Percentiles rank a stretch among this genome's conserved stretches.
Conservation (phyloP, 2,797 vertebrate genomes). For the Amniataba percoides region DNA sequence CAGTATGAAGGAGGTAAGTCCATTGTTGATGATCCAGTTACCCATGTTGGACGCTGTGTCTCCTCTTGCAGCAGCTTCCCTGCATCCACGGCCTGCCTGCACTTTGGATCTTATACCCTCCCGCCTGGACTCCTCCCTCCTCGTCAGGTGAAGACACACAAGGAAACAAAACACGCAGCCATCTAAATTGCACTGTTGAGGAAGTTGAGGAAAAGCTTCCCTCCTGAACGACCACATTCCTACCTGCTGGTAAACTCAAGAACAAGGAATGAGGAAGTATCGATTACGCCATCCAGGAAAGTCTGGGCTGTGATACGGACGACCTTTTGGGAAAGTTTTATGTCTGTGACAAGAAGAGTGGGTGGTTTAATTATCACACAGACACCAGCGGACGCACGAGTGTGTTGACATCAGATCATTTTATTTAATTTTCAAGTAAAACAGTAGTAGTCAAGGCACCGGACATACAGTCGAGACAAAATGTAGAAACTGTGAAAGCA, state of each 20-base stretch:
- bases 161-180: constrained; percentile 6
- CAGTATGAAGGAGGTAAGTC: constrained; percentile 87
- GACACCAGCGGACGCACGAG: accelerated
- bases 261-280: constrained; percentile 60
- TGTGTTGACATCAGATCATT: constrained; percentile 22
- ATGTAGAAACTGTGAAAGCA: constrained; percentile 37
- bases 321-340: accelerated
- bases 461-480: constrained; percentile 35
- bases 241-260: background rate
- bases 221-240: constrained; percentile 51
- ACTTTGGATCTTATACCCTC: constrained; percentile 21
- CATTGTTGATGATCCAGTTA: constrained; percentile 91
- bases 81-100: constrained; percentile 11
- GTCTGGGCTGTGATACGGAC: background rate
- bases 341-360: background rate
- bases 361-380: background rate
- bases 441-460: constrained; percentile 78
- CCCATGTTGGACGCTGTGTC: constrained; percentile 79
- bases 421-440: constrained; percentile 79
- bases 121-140: constrained; percentile 46
- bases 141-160: background rate
- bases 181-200: background rate
- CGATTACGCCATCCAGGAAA: background rate
- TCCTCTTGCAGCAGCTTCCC: background rate
- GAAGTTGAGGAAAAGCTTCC: constrained; percentile 8